A percentile compares a stretch with the other conserved stretches of the same genome.
These are phyloP conservation scores for Cylindroiulus punctatus DNA, from an alignment of 2,888 invertebrate species.

Conservation along the genomic window DNA sequence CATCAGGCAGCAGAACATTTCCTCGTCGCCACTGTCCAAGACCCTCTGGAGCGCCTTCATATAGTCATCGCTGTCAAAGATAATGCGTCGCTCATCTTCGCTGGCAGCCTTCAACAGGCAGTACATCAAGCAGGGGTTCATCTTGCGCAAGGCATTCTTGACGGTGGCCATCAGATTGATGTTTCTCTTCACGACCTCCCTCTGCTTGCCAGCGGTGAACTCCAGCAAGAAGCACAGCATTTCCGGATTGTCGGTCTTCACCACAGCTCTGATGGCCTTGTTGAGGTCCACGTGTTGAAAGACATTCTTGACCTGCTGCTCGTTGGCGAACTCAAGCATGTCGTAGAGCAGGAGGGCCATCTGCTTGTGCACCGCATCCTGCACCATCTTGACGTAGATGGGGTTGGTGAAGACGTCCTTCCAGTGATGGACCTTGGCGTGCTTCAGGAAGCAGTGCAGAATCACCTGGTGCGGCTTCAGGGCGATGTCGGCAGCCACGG, in stretches of 20 bases:
- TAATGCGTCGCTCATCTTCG: not conserved
- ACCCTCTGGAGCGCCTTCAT: not conserved
- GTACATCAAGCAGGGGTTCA: not conserved
- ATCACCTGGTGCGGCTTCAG: not conserved
- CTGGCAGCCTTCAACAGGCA: not conserved
- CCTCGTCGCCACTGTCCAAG: not conserved
- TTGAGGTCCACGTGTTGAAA: not conserved
- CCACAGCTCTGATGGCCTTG: not conserved
- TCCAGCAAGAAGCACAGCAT: constrained; percentile 40
- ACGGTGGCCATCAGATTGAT: constrained; percentile 14
- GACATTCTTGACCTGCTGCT: not conserved
- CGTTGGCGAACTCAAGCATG: not conserved
- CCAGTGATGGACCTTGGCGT: not conserved
- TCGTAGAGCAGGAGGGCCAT: not conserved
- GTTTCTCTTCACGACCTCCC: not conserved
- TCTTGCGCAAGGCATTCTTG: not conserved
- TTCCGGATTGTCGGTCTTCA: not conserved
- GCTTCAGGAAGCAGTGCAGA: not conserved
- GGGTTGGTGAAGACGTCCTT: not conserved
- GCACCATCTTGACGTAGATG: not conserved
- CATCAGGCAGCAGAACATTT: constrained; percentile 46
- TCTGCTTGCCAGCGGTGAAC: not conserved
- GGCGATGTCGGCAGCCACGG: not conserved
- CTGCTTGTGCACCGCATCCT: not conserved
- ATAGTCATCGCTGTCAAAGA: not conserved